Percentiles rank a stretch among this genome's conserved stretches.
Evolutionary conservation across 2,888 invertebrate species (phyloP).

Genomic region (Ligdia adustata): DNA sequence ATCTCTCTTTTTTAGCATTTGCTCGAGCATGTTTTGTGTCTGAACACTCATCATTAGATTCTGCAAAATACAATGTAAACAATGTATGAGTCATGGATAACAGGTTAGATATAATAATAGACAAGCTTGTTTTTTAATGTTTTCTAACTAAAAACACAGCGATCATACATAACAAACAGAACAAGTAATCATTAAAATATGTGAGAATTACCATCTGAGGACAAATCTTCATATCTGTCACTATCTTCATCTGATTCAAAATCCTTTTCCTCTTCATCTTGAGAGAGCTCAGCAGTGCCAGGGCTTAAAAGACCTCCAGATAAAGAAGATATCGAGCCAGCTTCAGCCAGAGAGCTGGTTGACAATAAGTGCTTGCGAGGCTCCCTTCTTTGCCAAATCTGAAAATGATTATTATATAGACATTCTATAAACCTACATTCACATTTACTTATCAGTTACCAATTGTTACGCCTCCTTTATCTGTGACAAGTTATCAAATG

Average conservation of each 20-base stretch:
- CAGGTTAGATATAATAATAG: not conserved
- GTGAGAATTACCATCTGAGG: slow-evolving; percentile 86
- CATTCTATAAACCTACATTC: no score
- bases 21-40: slow-evolving; percentile 73
- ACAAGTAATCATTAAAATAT: not conserved
- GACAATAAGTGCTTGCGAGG: slow-evolving; percentile 93
- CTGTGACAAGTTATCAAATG: not conserved
- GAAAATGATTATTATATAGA: slow-evolving; percentile 29
- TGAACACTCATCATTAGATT: slow-evolving; percentile 86
- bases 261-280: slow-evolving; percentile 91
- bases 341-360: slow-evolving; percentile 93
- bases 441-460: not conserved
- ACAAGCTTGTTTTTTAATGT: not conserved
- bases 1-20: slow-evolving; percentile 90
- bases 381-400: slow-evolving; percentile 94
- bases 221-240: slow-evolving; percentile 93
- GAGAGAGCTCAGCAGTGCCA: slow-evolving; percentile 89
- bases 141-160: not conserved
- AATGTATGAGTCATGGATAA: not conserved
- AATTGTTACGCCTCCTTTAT: no score
- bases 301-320: slow-evolving; percentile 94
- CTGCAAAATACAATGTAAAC: slow-evolving; percentile 55
- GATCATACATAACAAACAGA: not conserved
- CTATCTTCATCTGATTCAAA: slow-evolving; percentile 93
- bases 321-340: slow-evolving; percentile 92